Conservation (phyloP, 2,888 invertebrate species). For the Thymelicus lineola region DNA sequence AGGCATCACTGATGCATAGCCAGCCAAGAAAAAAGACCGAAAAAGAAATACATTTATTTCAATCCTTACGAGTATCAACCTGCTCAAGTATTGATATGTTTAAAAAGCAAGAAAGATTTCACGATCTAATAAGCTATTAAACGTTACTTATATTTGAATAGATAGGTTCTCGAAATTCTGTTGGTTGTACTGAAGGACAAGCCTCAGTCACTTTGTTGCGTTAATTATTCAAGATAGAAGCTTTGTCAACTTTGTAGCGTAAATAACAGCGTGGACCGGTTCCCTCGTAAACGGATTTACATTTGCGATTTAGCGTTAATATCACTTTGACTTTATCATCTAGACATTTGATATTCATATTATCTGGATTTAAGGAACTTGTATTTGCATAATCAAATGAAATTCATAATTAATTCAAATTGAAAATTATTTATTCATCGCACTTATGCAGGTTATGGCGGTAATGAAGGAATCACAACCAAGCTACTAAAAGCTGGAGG, state of each 20-base stretch:
- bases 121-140: background rate
- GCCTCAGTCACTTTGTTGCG: slow-evolving; percentile 36
- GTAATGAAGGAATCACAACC: too few relatives aligned
- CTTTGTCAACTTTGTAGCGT: slow-evolving; percentile 29
- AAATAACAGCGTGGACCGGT: slow-evolving; percentile 31
- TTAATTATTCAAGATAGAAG: slow-evolving; percentile 38
- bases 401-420: background rate
- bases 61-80: too few relatives aligned
- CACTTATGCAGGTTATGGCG: too few relatives aligned
- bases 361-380: slow-evolving; percentile 16
- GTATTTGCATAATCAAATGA: slow-evolving; percentile 23
- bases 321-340: slow-evolving; percentile 23
- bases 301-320: slow-evolving; percentile 31
- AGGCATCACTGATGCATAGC: too few relatives aligned
- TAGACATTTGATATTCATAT: slow-evolving; percentile 32
- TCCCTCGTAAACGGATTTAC: slow-evolving; percentile 31
- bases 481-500: too few relatives aligned
- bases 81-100: too few relatives aligned
- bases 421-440: too few relatives aligned
- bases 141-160: slow-evolving; percentile 5
- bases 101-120: too few relatives aligned
- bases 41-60: too few relatives aligned
- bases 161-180: slow-evolving; percentile 26
- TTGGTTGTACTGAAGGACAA: slow-evolving; percentile 29
- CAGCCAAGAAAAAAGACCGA: too few relatives aligned